A percentile compares a stretch with the other conserved stretches of the same genome.
Conservation (phyloP, 2,797 vertebrate species). For the Cirrhinus molitorella region DNA sequence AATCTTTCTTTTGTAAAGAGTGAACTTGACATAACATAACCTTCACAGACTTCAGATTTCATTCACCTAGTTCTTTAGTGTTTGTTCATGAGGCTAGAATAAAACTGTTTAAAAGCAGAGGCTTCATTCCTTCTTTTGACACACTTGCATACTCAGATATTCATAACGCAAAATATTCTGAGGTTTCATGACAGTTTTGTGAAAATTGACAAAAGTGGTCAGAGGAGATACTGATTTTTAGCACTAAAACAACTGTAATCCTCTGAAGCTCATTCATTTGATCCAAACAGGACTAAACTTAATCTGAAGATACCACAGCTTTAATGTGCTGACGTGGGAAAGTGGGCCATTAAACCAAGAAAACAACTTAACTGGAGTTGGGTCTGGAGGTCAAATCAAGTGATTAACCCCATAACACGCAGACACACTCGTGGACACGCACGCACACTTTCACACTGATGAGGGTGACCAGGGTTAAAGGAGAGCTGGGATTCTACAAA, state of each 20-base stretch:
- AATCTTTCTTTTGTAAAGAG: slow-evolving; percentile 7
- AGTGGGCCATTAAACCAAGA: neutral
- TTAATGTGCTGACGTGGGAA: neutral
- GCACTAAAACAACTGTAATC: neutral
- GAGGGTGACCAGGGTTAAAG: slow-evolving; percentile 10
- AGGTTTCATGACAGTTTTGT: neutral
- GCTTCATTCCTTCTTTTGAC: neutral
- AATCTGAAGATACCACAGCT: neutral
- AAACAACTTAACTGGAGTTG: slow-evolving; percentile 21
- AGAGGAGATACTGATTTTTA: neutral
- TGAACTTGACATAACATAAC: neutral
- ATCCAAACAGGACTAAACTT: neutral
- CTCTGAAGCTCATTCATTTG: neutral
- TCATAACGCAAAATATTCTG: neutral
- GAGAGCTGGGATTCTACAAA: slow-evolving; percentile 19
- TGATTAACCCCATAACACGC: slow-evolving; percentile 34
- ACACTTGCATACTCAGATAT: neutral
- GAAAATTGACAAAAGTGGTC: neutral
- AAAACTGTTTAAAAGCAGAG: too few relatives aligned
- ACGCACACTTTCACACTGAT: neutral
- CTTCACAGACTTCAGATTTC: neutral
- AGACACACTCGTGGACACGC: slow-evolving; percentile 22
- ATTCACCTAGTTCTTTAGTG: too few relatives aligned
- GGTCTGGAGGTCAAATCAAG: slow-evolving; percentile 20
- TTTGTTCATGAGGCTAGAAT: neutral